phyloP scores from a whole-genome alignment of 2,888 invertebrate species.

The Agrochola macilenta region DNA sequence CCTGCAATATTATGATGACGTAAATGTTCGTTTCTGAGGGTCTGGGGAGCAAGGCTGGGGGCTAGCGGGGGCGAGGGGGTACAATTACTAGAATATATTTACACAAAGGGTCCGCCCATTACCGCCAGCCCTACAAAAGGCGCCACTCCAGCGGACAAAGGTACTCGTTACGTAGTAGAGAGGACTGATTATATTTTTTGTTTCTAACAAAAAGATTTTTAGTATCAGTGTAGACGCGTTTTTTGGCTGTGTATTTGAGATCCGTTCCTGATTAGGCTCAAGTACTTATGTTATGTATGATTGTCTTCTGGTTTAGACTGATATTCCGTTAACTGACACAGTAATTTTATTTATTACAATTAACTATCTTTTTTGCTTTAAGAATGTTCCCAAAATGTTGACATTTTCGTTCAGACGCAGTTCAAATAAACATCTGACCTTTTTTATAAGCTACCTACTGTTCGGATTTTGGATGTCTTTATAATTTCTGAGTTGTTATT shows the following conservation, averaged over 20 bases:
- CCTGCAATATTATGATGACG: constrained; percentile 65
- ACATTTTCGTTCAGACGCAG: not conserved
- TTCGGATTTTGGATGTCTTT: not conserved
- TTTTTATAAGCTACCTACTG: not conserved
- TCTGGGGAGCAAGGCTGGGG: constrained; percentile 34
- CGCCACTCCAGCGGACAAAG: constrained; percentile 77
- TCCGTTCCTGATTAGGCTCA: constrained; percentile 32
- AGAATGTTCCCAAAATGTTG: not conserved
- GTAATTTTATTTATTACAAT: not conserved
- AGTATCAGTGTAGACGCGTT: constrained; percentile 61
- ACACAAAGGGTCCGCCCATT: constrained; percentile 77
- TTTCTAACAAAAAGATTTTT: constrained; percentile 79
- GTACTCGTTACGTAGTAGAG: constrained; percentile 77
- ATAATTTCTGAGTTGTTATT: not conserved
- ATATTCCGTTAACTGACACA: not conserved
- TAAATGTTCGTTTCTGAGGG: constrained; percentile 63
- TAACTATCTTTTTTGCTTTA: not conserved
- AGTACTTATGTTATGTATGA: constrained; percentile 13
- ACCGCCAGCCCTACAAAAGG: constrained; percentile 70
- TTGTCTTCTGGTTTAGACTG: not conserved
- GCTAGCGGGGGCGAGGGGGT: constrained; percentile 56
- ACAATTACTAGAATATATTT: constrained; percentile 79
- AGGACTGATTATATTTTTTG: constrained; percentile 81
- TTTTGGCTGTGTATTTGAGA: constrained; percentile 13
- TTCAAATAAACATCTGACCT: not conserved